Base-by-base conservation (phyloP, 2,888 invertebrate species). In the Ophion slaviceki region DNA sequence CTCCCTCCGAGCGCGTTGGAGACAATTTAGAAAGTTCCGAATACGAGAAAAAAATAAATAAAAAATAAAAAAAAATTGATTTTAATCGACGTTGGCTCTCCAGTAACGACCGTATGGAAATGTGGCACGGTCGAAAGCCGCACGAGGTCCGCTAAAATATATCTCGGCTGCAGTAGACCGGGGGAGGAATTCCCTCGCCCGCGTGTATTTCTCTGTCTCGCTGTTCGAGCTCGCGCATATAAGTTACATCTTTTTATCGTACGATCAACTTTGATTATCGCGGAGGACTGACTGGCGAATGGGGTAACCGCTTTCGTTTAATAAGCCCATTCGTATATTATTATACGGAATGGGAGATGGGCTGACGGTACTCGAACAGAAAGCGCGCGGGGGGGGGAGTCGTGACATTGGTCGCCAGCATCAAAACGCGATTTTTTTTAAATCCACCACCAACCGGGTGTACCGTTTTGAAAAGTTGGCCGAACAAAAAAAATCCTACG, bases 211-310 rank as follows among this genome's bases (percentile, higher is more conserved):
- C 47, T 61, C 47, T 57, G 40, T 64, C 74, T 32, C 36, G 74
- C 61, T 80, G 17, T 72, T 68, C 64, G 67, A 71, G 61, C 68
- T 53, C 40, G n/a, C 61, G 67, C 53, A 32, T 79, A 76, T 83
- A 87, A 88, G 67, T 67, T 84, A 40, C 61, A 79, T 72, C 53
- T 89, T 84, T 88, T 89, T 86, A 86, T 89, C 85, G 84, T 61
- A 61, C 80, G 84, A 87, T 89, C 87, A 88, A 85, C 84, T 86
- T 86, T 87, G 85, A 86, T 85, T 84, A 87, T 87, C 88, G 82
- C 77, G 67, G 74, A 66, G 75, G 74, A 62, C 59, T 75, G 71
- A 66, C 78, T 32, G 62, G 64, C 59, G 61, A 85, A 79, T 78
- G 59, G 68, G 75, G 24, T 67, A 85, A 86, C 71, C 79, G 82